Base-by-base conservation (phyloP, 2,888 invertebrate species). In the Tromatobia lineatoria region DNA sequence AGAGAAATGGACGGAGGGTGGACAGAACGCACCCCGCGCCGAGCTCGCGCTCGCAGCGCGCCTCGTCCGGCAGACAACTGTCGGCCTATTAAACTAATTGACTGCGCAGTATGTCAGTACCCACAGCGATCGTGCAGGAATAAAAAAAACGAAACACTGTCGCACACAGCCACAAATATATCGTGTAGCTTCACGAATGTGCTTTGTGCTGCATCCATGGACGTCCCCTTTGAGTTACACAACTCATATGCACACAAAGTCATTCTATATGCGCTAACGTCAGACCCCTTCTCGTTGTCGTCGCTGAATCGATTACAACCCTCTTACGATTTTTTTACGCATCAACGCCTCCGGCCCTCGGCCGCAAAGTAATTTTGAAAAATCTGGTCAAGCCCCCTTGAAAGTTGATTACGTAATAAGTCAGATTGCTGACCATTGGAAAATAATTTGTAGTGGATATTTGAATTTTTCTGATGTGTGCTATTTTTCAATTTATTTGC, bases 41-140 rank as follows among this genome's bases (percentile, higher is more conserved):
- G 67, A n/a, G n/a, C n/a, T n/a, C n/a, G n/a, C 57, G 83, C 75
- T 74, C 74, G 86, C 67, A 71, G 85, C 71, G 71, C 75, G 86
- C 85, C 88, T 83, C 85, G 88, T 70, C 73, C 86, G 87, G 88
- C 88, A 88, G 89, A 90, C 90, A 93, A 93, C 93, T 93, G 93
- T 93, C 92, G 91, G 90, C 92, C 92, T 93, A 93, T 93, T 93
- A 93, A 92, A 93, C 92, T 93, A 93, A 93, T 93, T 93, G 93
- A 93, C 91, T 91, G 91, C 92, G 81, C 91, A 91, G 92, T 91
- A 91, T 91, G 92, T 89, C 89, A 88, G 88, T 87, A 88, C 89
- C 90, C 90, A 84, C 91, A 89, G 87, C 87, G 86, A 91, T 87
- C 85, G 83, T 83, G 82, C 71, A 70, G 87, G 88, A 86, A 85